Percentiles rank a stretch among this genome's conserved stretches.
Conservation (phyloP, 2,888 invertebrate genomes). For the Bembecia ichneumoniformis region DNA sequence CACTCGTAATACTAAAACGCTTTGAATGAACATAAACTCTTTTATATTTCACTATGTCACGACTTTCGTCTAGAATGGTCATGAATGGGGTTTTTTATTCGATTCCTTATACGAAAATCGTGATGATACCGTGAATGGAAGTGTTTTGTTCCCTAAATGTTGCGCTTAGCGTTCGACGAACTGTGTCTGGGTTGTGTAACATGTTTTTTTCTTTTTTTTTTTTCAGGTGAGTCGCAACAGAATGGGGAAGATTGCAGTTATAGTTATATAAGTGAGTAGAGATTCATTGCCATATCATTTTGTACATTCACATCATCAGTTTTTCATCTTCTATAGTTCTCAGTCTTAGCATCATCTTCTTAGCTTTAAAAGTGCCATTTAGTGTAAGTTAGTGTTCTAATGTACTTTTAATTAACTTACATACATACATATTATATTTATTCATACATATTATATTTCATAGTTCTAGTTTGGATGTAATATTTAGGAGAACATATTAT, state of each 20-base stretch:
- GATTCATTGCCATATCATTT: too few relatives aligned
- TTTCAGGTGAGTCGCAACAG: slow-evolving; percentile 68
- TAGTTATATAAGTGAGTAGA: slow-evolving; percentile 69
- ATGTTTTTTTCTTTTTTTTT: slow-evolving; percentile 15
- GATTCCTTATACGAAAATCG: slow-evolving; percentile 12
- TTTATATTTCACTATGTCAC: slow-evolving; percentile 18
- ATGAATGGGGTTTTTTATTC: slow-evolving; percentile 1
- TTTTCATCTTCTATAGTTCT: too few relatives aligned
- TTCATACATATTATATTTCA: too few relatives aligned
- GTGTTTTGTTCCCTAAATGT: neutral
- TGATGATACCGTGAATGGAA: slow-evolving; percentile 13
- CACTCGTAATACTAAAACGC: slow-evolving; percentile 7
- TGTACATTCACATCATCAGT: too few relatives aligned
- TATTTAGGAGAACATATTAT: too few relatives aligned
- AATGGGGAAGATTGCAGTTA: slow-evolving; percentile 69
- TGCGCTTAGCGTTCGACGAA: neutral
- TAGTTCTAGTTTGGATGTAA: too few relatives aligned
- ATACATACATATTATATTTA: too few relatives aligned
- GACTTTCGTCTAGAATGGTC: slow-evolving; percentile 11
- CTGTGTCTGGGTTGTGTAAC: neutral
- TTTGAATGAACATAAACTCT: slow-evolving; percentile 9
- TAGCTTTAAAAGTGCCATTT: too few relatives aligned
- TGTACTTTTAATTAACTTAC: too few relatives aligned
- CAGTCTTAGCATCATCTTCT: too few relatives aligned
- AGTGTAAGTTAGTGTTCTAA: too few relatives aligned